Percentiles rank a stretch among this genome's conserved stretches.
Conservation (phyloP, 53 echinoderm and acorn worm species). For the Paracentrotus lividus region DNA sequence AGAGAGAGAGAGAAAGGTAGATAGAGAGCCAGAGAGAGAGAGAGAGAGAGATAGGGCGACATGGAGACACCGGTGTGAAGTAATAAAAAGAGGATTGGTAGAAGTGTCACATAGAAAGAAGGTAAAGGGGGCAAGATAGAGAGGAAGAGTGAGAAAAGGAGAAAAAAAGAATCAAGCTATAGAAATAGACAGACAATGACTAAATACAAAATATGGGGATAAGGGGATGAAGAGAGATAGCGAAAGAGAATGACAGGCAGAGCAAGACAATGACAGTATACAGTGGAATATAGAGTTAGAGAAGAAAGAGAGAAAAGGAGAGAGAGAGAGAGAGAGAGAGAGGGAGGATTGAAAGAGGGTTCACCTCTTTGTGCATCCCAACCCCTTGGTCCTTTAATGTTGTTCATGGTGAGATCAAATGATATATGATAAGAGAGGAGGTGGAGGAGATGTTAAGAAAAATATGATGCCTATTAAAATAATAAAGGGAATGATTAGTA, state of each 20-base stretch:
- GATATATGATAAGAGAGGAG: not conserved
- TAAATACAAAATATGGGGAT: no score
- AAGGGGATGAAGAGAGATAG: not conserved
- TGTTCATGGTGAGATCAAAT: not conserved
- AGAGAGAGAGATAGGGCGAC: not conserved
- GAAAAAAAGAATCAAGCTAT: not conserved
- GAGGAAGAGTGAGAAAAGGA: not conserved
- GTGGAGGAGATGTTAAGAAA: not conserved
- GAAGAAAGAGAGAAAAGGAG: not conserved
- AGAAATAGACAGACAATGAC: no score
- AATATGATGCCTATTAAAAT: not conserved
- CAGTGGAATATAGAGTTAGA: not conserved
- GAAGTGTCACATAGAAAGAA: not conserved
- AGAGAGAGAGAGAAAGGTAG: not conserved
- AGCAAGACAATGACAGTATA: not conserved
- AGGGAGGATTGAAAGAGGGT: not conserved
- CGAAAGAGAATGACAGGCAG: not conserved
- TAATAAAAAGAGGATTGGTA: not conserved
- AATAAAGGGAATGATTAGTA: not conserved
- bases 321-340: not conserved
- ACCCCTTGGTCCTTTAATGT: no score
- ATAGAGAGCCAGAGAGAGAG: not conserved
- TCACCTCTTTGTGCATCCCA: no score
- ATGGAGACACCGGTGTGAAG: not conserved
- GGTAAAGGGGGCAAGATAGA: not conserved